These are phyloP conservation scores for Notiomystis cincta DNA, from an alignment of 2,113 vertebrate species.

Conservation along the genomic window DNA sequence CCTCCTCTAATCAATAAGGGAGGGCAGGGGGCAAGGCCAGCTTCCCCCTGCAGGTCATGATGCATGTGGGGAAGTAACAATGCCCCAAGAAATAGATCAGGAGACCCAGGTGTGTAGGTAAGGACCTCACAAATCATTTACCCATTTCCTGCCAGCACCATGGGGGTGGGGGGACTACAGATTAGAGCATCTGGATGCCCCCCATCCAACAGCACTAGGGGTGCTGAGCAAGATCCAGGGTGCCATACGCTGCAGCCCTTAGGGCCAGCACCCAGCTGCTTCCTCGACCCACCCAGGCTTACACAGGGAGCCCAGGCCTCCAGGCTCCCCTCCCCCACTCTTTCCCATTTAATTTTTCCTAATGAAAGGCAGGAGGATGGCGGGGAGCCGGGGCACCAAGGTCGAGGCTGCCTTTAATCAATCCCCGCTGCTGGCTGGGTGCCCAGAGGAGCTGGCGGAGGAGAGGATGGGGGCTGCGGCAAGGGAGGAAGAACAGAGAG, in stretches of 20 bases:
- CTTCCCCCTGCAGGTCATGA: background rate
- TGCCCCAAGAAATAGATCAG: background rate
- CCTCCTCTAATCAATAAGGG: conserved; percentile 17
- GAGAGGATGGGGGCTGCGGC: background rate
- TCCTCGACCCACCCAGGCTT: background rate
- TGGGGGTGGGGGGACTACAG: too few relatives aligned
- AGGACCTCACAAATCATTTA: background rate
- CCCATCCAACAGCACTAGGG: background rate
- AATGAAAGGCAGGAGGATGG: conserved; percentile 64
- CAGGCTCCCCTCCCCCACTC: background rate
- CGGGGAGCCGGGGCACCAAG: conserved; percentile 52
- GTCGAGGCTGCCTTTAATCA: conserved; percentile 66
- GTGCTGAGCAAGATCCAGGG: background rate
- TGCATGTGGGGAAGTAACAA: background rate
- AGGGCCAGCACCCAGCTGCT: background rate
- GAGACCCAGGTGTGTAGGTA: background rate
- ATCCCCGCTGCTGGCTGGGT: conserved; percentile 38
- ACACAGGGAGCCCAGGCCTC: background rate
- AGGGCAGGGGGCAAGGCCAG: background rate
- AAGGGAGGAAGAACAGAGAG: background rate
- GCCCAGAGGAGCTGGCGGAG: conserved; percentile 4
- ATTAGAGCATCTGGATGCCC: background rate
- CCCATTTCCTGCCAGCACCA: background rate
- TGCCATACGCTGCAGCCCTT: background rate
- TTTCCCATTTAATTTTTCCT: conserved; percentile 62